Evolutionary conservation across 2,888 invertebrate genomes (phyloP), one percentile per base, ranked within the genome.

Genomic region (Lumbricus terrestris): DNA sequence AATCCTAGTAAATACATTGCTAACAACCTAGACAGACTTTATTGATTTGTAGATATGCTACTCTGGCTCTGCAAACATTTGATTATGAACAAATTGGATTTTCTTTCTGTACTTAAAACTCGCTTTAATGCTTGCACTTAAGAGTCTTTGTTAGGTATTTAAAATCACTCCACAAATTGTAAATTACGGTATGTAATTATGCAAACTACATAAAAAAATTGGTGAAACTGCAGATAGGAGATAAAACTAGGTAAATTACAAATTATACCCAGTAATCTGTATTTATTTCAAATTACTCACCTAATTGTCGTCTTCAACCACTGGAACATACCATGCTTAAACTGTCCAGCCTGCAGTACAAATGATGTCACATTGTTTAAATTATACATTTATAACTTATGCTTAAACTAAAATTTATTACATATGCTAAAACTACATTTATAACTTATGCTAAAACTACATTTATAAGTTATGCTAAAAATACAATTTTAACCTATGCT

Each of bases 231-330:
- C 69, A 69, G 69, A 69, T n/a, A n/a, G n/a, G n/a, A 69, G n/a
- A 69, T 1, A n/a, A n/a, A 47, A 69, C 69, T 23, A 47, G n/a
- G 29, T n/a, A 16, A 69, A n/a, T 69, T 11, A 69, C 4, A 69
- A 11, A 69, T 40, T 15, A 40, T 15, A 40, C n/a, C 8, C 69
- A 3, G 8, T n/a, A 13, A 1, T 11, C 69, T 69, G 1, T 69
- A 16, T 6, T n/a, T n/a, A n/a, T n/a, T 69, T 85, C 37, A 35
- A 35, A 85, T 85, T 35, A 83, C 37, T 85, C 37, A 85, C 85
- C 16, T 85, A 35, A 85, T 85, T 85, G 85, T 85, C 2, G 85
- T 85, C 37, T 85, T 85, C 85, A 85, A 35, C 85, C 85, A 85
- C 8, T 85, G 85, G 16, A 85, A n/a, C 85, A 85, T 85, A 33